Conservation (phyloP, 2,113 vertebrate genomes). For the Poeciliopsis occidentalis region DNA sequence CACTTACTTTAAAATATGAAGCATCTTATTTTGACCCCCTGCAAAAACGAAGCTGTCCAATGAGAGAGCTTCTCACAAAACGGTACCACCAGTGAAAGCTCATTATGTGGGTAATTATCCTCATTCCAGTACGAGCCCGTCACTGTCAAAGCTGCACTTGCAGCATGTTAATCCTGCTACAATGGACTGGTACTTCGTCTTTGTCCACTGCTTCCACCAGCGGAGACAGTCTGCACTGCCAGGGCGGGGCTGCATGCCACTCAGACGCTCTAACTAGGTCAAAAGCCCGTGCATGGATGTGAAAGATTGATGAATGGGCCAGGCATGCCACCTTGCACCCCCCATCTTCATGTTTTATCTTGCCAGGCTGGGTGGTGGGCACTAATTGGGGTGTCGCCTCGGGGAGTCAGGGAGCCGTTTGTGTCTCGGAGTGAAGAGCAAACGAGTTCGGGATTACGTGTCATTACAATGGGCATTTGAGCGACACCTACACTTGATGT, state of each 20-base stretch:
- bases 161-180: conserved; percentile 66
- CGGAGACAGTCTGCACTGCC: conserved; percentile 42
- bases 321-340: conserved; percentile 74
- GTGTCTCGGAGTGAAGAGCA: conserved; percentile 18
- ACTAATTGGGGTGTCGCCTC: conserved; percentile 76
- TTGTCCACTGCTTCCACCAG: conserved; percentile 47
- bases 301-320: conserved; percentile 74
- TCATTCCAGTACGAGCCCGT: conserved; percentile 46
- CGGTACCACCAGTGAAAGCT: conserved; percentile 35
- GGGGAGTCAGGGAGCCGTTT: conserved; percentile 31
- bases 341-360: conserved; percentile 65
- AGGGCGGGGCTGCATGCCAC: conserved; percentile 48
- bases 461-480: conserved; percentile 37
- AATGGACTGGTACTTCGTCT: conserved; percentile 57
- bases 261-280: conserved; percentile 75
- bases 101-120: conserved; percentile 63
- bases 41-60: conserved; percentile 27
- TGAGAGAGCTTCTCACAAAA: conserved; percentile 30
- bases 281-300: conserved; percentile 61
- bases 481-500: conserved; percentile 3
- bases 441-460: conserved; percentile 43
- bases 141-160: conserved; percentile 39
- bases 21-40: conserved; percentile 15
- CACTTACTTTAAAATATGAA: conserved; percentile 22
- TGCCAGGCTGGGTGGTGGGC: conserved; percentile 51